phyloP scores from a whole-genome alignment of 2,113 vertebrate species.

The Cranoglanis bouderius region DNA sequence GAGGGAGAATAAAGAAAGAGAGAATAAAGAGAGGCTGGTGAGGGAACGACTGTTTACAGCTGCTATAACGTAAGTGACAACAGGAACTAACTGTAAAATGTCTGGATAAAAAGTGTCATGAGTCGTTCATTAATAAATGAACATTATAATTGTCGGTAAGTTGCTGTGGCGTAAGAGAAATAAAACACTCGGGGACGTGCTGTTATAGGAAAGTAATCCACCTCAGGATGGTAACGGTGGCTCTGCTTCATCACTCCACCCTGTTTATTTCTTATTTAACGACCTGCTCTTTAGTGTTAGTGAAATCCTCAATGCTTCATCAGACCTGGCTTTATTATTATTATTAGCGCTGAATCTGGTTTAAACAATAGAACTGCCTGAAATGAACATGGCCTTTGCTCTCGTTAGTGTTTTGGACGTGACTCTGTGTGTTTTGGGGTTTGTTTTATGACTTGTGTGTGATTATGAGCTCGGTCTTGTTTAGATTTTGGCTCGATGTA shows the following conservation, averaged over 20 bases:
- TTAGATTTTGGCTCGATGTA: neutral
- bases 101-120: neutral
- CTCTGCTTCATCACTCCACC: neutral
- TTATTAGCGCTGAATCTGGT: neutral
- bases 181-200: neutral
- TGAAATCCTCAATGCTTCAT: neutral
- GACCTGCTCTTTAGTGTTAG: neutral
- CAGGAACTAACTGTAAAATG: neutral
- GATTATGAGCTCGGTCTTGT: neutral
- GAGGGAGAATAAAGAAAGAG: too few species aligned
- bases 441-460: conserved; percentile 5
- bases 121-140: neutral
- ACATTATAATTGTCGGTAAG: neutral
- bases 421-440: neutral
- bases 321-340: neutral
- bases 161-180: neutral
- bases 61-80: neutral
- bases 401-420: neutral
- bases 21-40: neutral
- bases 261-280: neutral
- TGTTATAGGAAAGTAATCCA: neutral
- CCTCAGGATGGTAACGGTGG: neutral
- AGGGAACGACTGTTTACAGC: neutral
- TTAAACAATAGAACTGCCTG: neutral
- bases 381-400: neutral